Conservation (phyloP, 1,140 invertebrate genomes). For the Antheraea pernyi region DNA sequence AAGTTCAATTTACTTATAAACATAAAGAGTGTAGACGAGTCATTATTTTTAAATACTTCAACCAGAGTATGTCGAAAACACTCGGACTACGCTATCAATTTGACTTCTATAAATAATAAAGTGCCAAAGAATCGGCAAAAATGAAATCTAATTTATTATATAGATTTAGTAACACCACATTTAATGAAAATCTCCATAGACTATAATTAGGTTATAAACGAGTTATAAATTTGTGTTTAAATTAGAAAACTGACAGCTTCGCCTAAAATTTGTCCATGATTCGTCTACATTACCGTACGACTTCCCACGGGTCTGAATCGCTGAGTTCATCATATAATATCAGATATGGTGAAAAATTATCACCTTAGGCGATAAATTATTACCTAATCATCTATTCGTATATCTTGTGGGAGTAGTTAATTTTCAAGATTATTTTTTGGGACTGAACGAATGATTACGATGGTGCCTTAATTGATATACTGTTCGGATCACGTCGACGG, state of each 20-base stretch:
- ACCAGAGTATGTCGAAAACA: no score
- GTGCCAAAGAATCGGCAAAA: no score
- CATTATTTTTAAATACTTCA: no score
- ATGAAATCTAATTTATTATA: no score
- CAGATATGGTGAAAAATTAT: neutral
- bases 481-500: no score
- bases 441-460: no score
- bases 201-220: neutral
- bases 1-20: no score
- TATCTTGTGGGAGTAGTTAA: neutral
- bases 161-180: no score
- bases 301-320: neutral
- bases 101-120: no score
- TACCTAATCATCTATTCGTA: neutral
- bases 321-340: neutral
- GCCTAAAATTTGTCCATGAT: neutral
- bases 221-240: neutral
- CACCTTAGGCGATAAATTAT: constrained; percentile 5
- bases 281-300: neutral
- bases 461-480: no score
- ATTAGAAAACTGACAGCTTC: neutral
- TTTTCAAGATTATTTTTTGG: neutral
- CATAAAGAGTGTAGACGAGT: no score
- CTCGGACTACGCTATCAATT: no score
- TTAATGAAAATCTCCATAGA: neutral